Base-by-base conservation (phyloP, 2,888 invertebrate genomes). In the Carpatolechia fugitivella region DNA sequence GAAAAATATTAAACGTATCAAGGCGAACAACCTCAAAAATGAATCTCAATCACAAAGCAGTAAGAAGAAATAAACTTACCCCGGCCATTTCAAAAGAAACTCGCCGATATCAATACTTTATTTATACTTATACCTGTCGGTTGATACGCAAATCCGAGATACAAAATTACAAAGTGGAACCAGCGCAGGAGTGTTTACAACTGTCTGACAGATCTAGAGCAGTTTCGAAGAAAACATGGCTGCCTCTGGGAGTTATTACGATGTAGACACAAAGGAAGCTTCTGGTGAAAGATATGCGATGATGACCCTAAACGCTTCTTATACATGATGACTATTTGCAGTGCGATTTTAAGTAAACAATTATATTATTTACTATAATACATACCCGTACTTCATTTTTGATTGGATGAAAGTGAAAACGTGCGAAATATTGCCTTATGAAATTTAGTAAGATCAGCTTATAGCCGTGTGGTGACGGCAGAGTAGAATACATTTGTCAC, bases 141-240 rank as follows among this genome's bases (percentile, higher is more conserved):
- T 29, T 44, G 44, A 44, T 13, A 10, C 4, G 1, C 11, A 24
- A 44, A 20, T 18, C 20, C 8, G 24, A 20, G 29, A 18, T 29
- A 13, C 29, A 24, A 35, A 35, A n/a, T 11, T 40, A 40, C 18
- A 2, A 40, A 40, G 10, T 4, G 6, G 10, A 4, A 40, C 40
- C 40, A 7, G 18, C 40, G 10, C 16, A 16, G 8, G 20, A 20
- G 44, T 44, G 50, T 38, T 50, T 50, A 50, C n/a, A 36, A 20
- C 14, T 1, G 13, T 40, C 11, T 52, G 51, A 52, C 52, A 44
- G 41, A 52, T 52, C 47, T 47, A 31, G 47, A 31, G 31, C 47
- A 47, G 31, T 13, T 47, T 5, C 47, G 47, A 29, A 13, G 30
- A 14, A 47, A 47, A 47, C 44, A 44, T 44, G 24, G 20, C 5